phyloP scores from a whole-genome alignment of 2,888 invertebrate genomes.

The Heliconius erato region DNA sequence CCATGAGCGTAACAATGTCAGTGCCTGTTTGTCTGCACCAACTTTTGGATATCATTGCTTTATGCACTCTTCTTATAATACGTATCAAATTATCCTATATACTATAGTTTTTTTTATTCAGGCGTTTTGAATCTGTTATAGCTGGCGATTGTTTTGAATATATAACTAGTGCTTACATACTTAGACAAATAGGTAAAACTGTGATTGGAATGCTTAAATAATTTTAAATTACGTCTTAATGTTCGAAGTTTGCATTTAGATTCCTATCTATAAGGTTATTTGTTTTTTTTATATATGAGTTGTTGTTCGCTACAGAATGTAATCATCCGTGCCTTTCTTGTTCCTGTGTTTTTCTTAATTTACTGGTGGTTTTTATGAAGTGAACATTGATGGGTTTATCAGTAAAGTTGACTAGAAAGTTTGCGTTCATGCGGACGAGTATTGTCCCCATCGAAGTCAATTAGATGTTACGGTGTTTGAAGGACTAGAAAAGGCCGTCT shows the following conservation, averaged over 20 bases:
- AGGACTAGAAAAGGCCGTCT: too few relatives aligned
- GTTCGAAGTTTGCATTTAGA: neutral
- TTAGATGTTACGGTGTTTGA: too few relatives aligned
- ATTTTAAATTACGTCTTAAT: neutral
- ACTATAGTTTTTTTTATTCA: constrained; percentile 37
- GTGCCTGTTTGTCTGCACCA: constrained; percentile 57
- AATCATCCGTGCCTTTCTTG: too few relatives aligned
- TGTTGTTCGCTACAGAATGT: too few relatives aligned
- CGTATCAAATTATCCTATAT: constrained; percentile 30
- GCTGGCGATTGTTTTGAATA: constrained; percentile 38
- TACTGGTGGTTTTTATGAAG: too few relatives aligned
- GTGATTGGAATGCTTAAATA: constrained; percentile 34
- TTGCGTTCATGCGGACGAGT: too few relatives aligned
- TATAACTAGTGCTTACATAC: constrained; percentile 26
- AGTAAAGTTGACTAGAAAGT: too few relatives aligned
- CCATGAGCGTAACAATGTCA: constrained; percentile 76
- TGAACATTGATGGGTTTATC: too few relatives aligned
- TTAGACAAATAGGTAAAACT: constrained; percentile 34
- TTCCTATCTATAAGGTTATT: neutral
- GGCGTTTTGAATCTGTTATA: constrained; percentile 42
- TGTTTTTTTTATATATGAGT: too few relatives aligned
- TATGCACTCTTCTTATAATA: constrained; percentile 21
- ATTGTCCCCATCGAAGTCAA: too few relatives aligned
- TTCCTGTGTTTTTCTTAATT: too few relatives aligned
- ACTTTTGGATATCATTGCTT: constrained; percentile 47